Evolutionary conservation across 2,888 invertebrate genomes (phyloP), one percentile per base, ranked within the genome.

Genomic region (Drosophila peninsularis): DNA sequence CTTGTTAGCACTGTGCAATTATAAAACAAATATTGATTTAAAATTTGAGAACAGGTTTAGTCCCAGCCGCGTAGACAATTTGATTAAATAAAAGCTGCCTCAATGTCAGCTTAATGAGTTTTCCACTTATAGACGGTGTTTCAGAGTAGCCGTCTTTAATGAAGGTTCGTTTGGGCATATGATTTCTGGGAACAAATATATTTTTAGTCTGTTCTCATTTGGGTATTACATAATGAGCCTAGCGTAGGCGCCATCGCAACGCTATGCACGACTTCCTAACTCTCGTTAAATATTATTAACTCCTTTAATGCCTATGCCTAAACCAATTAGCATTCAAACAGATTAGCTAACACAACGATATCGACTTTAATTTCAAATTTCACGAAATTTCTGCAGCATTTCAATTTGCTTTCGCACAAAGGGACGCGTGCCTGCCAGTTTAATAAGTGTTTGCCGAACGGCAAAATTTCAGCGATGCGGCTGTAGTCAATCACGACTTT

Each of bases 401-500:
- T 62, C 17, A 34, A 52, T 44, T 64, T 52, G 6, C 13, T 10
- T 24, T 24, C 5, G 14, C 17, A 37, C 27, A 45, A 45, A 24
- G 24, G 30, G 3, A 30, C 14, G 34, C 36, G 17, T 11, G 13
- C 42, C 10, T 6, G 10, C 11, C 47, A 32, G 32, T 19, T 41
- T 21, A 50, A 66, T 50, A 17, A 41, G 17, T 41, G 7, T 32
- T 44, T 50, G 7, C 30, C 14, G 47, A 11, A 30, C 14, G 30
- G 41, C n/a, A 4, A 39, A 52, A 56, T 39, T 52, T 50, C 34
- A 39, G 41, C 17, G 27, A 39, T 32, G 50, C 53, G 19, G 39
- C 53, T 30, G 30, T 17, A 42, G 41, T 68, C 47, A 58, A 68
- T 68, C 21, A 52, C 39, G 19, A 34, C 37, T 45, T 57, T 57